Percentiles rank a stretch among this genome's conserved stretches.
These are phyloP conservation scores for Aurelia aurita DNA, from an alignment of 30 jellyfish, hydroid and myxozoan species.

Conservation along the genomic window DNA sequence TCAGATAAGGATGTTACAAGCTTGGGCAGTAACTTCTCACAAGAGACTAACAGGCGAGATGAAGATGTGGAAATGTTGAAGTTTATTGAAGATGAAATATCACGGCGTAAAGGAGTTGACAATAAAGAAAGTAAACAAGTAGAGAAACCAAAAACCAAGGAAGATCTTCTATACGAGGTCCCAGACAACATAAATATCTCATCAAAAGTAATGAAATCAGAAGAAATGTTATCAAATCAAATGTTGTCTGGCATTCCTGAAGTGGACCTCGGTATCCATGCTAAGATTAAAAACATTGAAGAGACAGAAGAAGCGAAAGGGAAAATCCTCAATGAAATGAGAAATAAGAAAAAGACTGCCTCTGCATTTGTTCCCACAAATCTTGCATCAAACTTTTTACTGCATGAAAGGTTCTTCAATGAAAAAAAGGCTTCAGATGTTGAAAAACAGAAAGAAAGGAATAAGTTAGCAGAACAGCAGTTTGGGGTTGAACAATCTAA, in stretches of 20 bases:
- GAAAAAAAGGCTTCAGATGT: constrained; percentile 85
- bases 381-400: constrained; percentile 96
- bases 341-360: constrained; percentile 67
- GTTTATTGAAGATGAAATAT: constrained; percentile 86
- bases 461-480: constrained; percentile 39
- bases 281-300: constrained; percentile 92
- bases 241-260: constrained; percentile 99
- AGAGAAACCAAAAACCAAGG: constrained; percentile 60
- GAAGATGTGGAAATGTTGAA: constrained; percentile 95
- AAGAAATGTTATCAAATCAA: constrained; percentile 98
- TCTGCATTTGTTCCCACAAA: constrained; percentile 98
- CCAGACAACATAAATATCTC: constrained; percentile 90
- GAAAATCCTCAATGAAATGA: constrained; percentile 81
- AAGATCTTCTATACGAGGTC: constrained; percentile 83
- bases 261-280: constrained; percentile 95
- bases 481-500: constrained; percentile 40
- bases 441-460: constrained; percentile 84
- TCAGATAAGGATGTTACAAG: constrained; percentile 74
- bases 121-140: background rate
- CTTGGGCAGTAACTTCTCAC: constrained; percentile 89
- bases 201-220: constrained; percentile 95
- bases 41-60: constrained; percentile 96
- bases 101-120: constrained; percentile 69
- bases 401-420: constrained; percentile 89
- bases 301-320: constrained; percentile 97